These are phyloP conservation scores for Acronicta aceris DNA, from an alignment of 2,888 invertebrate genomes.

Conservation along the genomic window DNA sequence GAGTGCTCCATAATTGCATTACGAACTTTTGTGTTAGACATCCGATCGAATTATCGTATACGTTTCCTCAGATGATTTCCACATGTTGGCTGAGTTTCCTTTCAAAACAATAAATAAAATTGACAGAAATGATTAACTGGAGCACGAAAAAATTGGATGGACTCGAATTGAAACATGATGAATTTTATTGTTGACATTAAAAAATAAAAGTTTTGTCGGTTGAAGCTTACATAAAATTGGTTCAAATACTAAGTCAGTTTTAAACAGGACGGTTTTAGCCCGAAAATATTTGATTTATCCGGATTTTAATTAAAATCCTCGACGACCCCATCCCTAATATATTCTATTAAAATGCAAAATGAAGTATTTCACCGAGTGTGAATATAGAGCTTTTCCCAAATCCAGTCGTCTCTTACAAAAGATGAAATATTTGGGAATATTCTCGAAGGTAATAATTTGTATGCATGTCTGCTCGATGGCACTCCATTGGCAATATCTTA, in stretches of 20 bases:
- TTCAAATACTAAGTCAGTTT: conserved; percentile 15
- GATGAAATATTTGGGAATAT: conserved; percentile 43
- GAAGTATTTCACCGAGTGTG: conserved; percentile 44
- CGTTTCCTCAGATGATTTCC: conserved; percentile 37
- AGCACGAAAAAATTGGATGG: too few species aligned
- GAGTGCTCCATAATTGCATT: conserved; percentile 59
- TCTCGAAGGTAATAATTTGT: conserved; percentile 53
- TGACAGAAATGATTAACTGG: too few species aligned
- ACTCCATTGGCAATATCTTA: conserved; percentile 72
- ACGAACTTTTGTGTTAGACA: conserved; percentile 56
- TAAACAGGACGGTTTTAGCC: conserved; percentile 11
- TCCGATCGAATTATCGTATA: conserved; percentile 56
- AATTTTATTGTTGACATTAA: too few species aligned
- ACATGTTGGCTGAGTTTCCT: conserved; percentile 20
- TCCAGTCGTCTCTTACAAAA: conserved; percentile 34
- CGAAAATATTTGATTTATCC: conserved; percentile 41
- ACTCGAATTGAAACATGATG: not conserved
- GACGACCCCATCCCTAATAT: conserved; percentile 40
- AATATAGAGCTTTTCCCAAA: conserved; percentile 42
- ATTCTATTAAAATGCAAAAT: conserved; percentile 59
- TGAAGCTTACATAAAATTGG: conserved; percentile 21
- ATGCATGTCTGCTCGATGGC: conserved; percentile 52
- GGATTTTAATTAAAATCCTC: conserved; percentile 52
- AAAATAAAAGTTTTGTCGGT: too few species aligned
- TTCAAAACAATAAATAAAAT: too few species aligned